Percentiles rank a stretch among this genome's conserved stretches.
Conservation (phyloP, 2,113 vertebrate species). For the Rattus norvegicus region GRCr8 NC_086027.1:45860001-45860500, state of each 20-base stretch:
- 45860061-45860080: background rate
- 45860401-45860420: background rate
- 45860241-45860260: background rate
- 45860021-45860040: background rate
- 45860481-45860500: background rate
- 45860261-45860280: background rate
- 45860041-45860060: background rate
- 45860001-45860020: background rate
- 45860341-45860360: background rate
- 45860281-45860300: background rate
- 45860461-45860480: background rate
- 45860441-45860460: background rate
- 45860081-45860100: background rate
- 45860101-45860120: background rate
- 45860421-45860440: background rate
- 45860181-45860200: background rate
- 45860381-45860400: background rate
- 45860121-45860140: background rate
- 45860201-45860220: background rate
- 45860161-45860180: background rate
- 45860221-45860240: background rate
- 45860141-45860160: background rate
- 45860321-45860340: background rate
- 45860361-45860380: background rate
- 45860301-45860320: background rate